Percentiles rank a stretch among this genome's conserved stretches.
Evolutionary conservation across 2,113 vertebrate species (phyloP).

Genomic region (Bombycilla garrulus): DNA sequence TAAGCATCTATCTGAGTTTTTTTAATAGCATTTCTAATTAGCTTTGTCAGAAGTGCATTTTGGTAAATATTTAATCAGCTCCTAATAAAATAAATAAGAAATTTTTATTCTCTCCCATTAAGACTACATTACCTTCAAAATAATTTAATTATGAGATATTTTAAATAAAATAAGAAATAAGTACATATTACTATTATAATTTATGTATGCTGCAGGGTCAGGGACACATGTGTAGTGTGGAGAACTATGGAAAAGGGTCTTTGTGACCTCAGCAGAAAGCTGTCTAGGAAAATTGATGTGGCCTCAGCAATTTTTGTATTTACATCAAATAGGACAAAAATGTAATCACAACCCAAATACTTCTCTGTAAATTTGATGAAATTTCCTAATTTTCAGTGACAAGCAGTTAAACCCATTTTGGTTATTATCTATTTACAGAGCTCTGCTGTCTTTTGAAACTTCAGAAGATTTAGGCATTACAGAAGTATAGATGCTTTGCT

Average conservation of each 20-base stretch:
- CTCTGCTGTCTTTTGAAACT: neutral
- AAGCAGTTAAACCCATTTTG: neutral
- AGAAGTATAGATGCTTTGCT: neutral
- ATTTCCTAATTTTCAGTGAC: neutral
- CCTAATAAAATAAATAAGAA: constrained; percentile 8
- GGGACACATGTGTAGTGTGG: fast-evolving
- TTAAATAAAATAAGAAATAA: neutral
- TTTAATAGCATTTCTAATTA: neutral
- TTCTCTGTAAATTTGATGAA: neutral
- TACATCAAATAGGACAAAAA: neutral
- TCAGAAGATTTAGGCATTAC: neutral
- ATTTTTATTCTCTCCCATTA: neutral
- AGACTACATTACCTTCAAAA: neutral
- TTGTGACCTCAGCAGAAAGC: neutral
- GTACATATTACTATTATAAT: neutral
- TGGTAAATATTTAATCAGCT: constrained; percentile 21
- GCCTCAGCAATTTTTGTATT: neutral
- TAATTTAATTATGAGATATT: neutral
- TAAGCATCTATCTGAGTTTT: neutral
- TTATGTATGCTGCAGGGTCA: neutral
- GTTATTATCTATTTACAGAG: neutral
- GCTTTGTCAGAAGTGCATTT: neutral
- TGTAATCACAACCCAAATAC: neutral
- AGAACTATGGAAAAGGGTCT: neutral
- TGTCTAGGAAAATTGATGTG: neutral